These are phyloP conservation scores for Nannoperca obscura DNA, from an alignment of 2,797 vertebrate species.

Conservation along the genomic window DNA sequence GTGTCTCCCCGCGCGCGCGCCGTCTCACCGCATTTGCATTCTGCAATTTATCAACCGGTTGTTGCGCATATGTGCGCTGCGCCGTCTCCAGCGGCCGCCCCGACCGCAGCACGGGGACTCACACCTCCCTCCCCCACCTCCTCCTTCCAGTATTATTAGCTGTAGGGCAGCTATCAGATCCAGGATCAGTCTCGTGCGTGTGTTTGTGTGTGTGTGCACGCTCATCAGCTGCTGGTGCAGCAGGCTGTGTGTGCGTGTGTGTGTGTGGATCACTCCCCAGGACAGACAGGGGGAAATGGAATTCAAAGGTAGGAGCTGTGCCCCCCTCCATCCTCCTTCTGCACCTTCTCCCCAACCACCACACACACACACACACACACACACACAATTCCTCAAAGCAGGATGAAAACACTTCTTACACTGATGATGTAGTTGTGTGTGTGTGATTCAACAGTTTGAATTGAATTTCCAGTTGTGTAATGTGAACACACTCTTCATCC, in stretches of 20 bases:
- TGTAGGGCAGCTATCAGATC: slow-evolving; percentile 61
- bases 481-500: slow-evolving; percentile 25
- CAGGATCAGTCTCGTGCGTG: slow-evolving; percentile 30
- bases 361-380: slow-evolving; percentile 9
- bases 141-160: slow-evolving; percentile 52
- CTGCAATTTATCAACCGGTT: slow-evolving; percentile 48
- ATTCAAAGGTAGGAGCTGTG: slow-evolving; percentile 44
- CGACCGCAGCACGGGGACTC: slow-evolving; percentile 25
- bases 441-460: slow-evolving; percentile 69
- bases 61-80: slow-evolving; percentile 73
- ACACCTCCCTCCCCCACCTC: background rate
- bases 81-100: slow-evolving; percentile 36
- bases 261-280: slow-evolving; percentile 70
- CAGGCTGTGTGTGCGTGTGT: slow-evolving; percentile 56
- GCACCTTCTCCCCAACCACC: background rate
- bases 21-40: slow-evolving; percentile 33
- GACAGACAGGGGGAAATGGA: slow-evolving; percentile 63
- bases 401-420: slow-evolving; percentile 11
- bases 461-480: slow-evolving; percentile 55
- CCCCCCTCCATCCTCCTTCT: background rate
- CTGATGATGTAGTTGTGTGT: slow-evolving; percentile 43
- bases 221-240: slow-evolving; percentile 62
- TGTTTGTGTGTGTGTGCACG: slow-evolving; percentile 9
- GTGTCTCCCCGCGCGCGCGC: slow-evolving; percentile 20
- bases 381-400: slow-evolving; percentile 31